A percentile compares a stretch with the other conserved stretches of the same genome.
Evolutionary conservation across 2,113 vertebrate genomes (phyloP).

Genomic region (Leptobrachium leishanense): DNA sequence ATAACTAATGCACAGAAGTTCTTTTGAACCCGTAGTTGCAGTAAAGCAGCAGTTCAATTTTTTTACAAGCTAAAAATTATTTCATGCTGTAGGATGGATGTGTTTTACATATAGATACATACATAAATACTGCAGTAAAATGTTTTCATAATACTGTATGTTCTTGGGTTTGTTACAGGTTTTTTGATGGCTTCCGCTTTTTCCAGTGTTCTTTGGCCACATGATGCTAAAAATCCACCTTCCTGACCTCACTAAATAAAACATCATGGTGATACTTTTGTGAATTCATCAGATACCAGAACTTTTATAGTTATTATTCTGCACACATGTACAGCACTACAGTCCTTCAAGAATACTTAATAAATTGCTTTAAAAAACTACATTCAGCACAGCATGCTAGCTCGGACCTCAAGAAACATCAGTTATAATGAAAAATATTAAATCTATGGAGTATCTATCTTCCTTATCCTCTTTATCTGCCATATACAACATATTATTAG

Average conservation of each 20-base stretch:
- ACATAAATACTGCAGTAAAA: too few species aligned
- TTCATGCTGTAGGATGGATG: too few species aligned
- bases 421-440: too few species aligned
- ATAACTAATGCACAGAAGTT: slow-evolving; percentile 29
- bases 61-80: slow-evolving; percentile 8
- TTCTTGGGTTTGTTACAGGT: too few species aligned
- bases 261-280: slow-evolving; percentile 28
- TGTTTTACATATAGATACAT: too few species aligned
- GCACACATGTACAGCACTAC: slow-evolving; percentile 6
- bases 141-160: too few species aligned
- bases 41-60: slow-evolving; percentile 23
- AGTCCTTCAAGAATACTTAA: slow-evolving; percentile 5
- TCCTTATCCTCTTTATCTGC: too few species aligned
- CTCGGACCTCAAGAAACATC: background rate
- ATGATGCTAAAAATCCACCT: background rate
- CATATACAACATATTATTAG: too few species aligned
- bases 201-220: too few species aligned
- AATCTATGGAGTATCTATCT: too few species aligned
- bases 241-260: slow-evolving; percentile 32
- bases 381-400: background rate
- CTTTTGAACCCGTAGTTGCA: slow-evolving; percentile 18
- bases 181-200: too few species aligned
- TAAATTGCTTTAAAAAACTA: slow-evolving; percentile 2
- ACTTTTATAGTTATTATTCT: slow-evolving; percentile 12
- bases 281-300: slow-evolving; percentile 1